phyloP scores from a whole-genome alignment of 2,113 vertebrate genomes.

The Zeus faber region DNA sequence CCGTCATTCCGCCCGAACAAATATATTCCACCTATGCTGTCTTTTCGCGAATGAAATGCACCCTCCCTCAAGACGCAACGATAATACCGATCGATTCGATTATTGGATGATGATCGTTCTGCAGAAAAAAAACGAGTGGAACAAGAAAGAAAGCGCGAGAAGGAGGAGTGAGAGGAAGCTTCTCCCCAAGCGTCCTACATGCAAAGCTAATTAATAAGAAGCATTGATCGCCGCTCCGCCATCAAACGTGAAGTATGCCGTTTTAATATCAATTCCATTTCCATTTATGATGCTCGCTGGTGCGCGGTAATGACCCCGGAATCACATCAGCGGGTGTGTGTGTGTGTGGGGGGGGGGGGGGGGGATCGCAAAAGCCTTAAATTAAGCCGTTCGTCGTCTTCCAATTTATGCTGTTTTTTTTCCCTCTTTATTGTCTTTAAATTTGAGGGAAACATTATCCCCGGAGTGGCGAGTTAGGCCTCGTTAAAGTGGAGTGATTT shows the following conservation, averaged over 20 bases:
- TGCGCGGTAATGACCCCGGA: slow-evolving; percentile 48
- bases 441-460: slow-evolving; percentile 52
- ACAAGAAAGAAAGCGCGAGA: slow-evolving; percentile 3
- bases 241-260: slow-evolving; percentile 33
- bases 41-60: no score
- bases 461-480: slow-evolving; percentile 61
- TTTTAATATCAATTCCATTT: slow-evolving; percentile 55
- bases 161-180: slow-evolving; percentile 27
- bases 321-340: no score
- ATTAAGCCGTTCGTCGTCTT: slow-evolving; percentile 57
- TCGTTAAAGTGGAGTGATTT: no score
- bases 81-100: no score
- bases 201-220: slow-evolving; percentile 65
- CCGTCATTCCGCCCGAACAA: no score
- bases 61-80: no score
- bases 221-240: slow-evolving; percentile 62
- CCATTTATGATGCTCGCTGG: slow-evolving; percentile 55
- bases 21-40: no score
- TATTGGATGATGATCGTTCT: no score
- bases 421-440: slow-evolving; percentile 69
- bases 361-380: slow-evolving; percentile 54
- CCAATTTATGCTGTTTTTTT: slow-evolving; percentile 65
- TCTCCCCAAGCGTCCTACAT: slow-evolving; percentile 35
- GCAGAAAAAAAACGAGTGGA: not conserved
- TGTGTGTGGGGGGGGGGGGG: no score